Conservation (phyloP, 2,113 vertebrate species). For the Diadophis punctatus region DNA sequence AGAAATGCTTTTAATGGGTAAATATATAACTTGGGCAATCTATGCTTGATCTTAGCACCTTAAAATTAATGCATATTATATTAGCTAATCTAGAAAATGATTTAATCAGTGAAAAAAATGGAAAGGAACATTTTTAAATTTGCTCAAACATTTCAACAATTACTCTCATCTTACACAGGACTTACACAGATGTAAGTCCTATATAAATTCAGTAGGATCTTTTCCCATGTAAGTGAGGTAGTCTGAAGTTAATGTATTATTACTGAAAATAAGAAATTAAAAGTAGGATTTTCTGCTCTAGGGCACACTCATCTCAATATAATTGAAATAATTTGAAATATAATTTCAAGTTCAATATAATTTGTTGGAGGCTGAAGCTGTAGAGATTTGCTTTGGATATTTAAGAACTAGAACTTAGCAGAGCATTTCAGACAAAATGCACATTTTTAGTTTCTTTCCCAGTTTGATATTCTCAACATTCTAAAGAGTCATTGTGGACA, state of each 20-base stretch:
- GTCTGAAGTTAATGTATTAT: background rate
- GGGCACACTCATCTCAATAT: background rate
- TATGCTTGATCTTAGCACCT: background rate
- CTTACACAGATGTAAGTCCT: background rate
- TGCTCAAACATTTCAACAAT: background rate
- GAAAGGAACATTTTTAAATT: background rate
- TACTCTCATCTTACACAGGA: background rate
- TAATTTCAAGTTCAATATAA: too few relatives aligned
- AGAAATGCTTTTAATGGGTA: background rate
- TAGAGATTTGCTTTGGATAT: background rate
- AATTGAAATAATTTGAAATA: too few relatives aligned
- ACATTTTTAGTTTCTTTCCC: background rate
- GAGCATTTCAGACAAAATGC: background rate
- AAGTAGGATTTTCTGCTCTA: background rate
- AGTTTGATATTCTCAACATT: background rate
- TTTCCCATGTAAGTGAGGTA: background rate
- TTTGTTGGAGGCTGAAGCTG: background rate
- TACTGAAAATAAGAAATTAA: background rate
- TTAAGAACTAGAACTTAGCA: background rate
- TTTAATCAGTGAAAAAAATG: background rate
- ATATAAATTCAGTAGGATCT: background rate
- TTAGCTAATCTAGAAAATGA: background rate
- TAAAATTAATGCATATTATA: background rate
- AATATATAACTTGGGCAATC: background rate
- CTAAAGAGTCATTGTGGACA: background rate